Conservation (phyloP, 2,888 invertebrate species). For the Rhorus exstirpatorius region DNA sequence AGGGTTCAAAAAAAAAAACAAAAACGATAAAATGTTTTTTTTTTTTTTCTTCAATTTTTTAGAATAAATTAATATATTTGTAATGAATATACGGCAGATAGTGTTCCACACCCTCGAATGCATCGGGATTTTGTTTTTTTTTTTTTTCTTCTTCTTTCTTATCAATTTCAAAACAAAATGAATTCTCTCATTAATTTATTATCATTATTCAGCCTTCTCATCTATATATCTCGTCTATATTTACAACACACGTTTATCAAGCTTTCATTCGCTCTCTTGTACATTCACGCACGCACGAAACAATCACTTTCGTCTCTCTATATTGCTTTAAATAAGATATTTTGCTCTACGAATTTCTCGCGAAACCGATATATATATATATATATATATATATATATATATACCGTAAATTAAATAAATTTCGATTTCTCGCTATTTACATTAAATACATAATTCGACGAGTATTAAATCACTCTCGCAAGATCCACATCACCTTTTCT, state of each 20-base stretch:
- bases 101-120: slow-evolving; percentile 81
- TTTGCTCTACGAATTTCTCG: slow-evolving; percentile 80
- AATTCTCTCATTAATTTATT: slow-evolving; percentile 68
- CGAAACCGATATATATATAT: slow-evolving; percentile 73
- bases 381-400: slow-evolving; percentile 64
- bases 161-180: slow-evolving; percentile 61
- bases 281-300: background rate
- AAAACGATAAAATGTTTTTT: background rate
- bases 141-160: slow-evolving; percentile 57
- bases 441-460: slow-evolving; percentile 81
- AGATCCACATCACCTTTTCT: slow-evolving; percentile 33
- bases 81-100: slow-evolving; percentile 85
- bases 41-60: slow-evolving; percentile 74
- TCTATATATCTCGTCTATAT: slow-evolving; percentile 74
- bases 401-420: slow-evolving; percentile 77
- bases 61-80: slow-evolving; percentile 86
- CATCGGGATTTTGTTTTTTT: slow-evolving; percentile 53
- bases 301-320: slow-evolving; percentile 73
- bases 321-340: slow-evolving; percentile 85
- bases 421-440: slow-evolving; percentile 79
- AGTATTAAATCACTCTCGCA: slow-evolving; percentile 59
- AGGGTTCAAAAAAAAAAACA: slow-evolving; percentile 25
- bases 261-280: slow-evolving; percentile 34
- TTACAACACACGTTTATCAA: slow-evolving; percentile 74
- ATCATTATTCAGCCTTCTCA: slow-evolving; percentile 72